Conservation (phyloP, 2,888 invertebrate genomes). For the Caprella mutica region DNA sequence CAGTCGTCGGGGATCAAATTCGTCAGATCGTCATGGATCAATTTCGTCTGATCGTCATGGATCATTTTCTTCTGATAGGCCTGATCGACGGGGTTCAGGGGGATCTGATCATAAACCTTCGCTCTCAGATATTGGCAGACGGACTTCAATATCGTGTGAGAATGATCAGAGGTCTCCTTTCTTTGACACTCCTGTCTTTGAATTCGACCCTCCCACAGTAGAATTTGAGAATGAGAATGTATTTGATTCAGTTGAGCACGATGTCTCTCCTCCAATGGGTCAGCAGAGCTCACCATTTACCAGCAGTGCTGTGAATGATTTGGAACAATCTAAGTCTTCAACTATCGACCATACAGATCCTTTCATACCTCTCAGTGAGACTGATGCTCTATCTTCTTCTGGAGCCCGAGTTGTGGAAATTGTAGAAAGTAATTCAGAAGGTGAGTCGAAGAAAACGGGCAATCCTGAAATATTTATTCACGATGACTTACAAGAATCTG, state of each 20-base stretch:
- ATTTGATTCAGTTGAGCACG: constrained; percentile 13
- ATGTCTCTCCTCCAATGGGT: constrained; percentile 15
- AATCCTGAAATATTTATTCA: no score
- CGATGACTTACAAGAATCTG: no score
- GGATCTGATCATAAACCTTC: constrained; percentile 20
- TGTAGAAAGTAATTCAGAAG: neutral
- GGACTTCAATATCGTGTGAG: constrained; percentile 29
- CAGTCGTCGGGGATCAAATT: constrained; percentile 22
- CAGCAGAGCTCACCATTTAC: constrained; percentile 18
- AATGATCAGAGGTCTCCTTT: constrained; percentile 31
- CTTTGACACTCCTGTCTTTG: constrained; percentile 31
- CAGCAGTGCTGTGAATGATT: constrained; percentile 12
- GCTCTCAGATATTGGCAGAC: constrained; percentile 29
- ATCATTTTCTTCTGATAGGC: constrained; percentile 26
- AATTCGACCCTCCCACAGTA: constrained; percentile 21
- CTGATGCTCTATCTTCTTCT: constrained; percentile 14
- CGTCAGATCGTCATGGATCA: constrained; percentile 26
- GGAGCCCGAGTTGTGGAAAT: constrained; percentile 22
- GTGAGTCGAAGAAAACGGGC: neutral
- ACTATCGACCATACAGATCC: constrained; percentile 26
- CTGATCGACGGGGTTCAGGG: constrained; percentile 8
- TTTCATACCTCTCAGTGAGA: constrained; percentile 28
- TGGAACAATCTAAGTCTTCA: constrained; percentile 12
- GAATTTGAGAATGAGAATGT: constrained; percentile 15
- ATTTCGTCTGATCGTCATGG: constrained; percentile 26